A percentile compares a stretch with the other conserved stretches of the same genome.
These are phyloP conservation scores for Callyntrura guangdongensis DNA, from an alignment of 2,888 invertebrate genomes.

Conservation along the genomic window DNA sequence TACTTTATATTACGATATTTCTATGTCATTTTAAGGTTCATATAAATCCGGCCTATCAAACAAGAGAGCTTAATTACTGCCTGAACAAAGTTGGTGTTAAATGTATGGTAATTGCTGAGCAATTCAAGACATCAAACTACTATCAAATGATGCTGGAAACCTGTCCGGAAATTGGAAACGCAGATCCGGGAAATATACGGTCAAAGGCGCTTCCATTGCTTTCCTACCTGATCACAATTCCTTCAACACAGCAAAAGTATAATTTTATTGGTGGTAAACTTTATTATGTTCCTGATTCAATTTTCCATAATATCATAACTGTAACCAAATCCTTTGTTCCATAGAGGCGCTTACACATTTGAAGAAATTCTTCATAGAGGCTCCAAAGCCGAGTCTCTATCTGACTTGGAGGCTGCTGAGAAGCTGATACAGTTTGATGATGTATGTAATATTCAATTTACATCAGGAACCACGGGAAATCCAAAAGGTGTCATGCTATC, in stretches of 20 bases:
- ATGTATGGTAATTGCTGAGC: constrained; percentile 89
- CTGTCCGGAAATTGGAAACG: constrained; percentile 88
- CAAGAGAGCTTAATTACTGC: constrained; percentile 90
- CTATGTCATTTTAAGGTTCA: constrained; percentile 88
- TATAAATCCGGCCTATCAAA: constrained; percentile 92
- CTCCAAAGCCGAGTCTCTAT: constrained; percentile 86
- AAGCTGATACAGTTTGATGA: constrained; percentile 89
- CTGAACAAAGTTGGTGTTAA: constrained; percentile 90
- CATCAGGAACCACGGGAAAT: constrained; percentile 88
- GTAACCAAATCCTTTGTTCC: constrained; percentile 74
- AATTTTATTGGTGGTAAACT: neutral
- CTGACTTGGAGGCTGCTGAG: constrained; percentile 87
- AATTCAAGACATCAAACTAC: constrained; percentile 90
- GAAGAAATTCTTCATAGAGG: constrained; percentile 86
- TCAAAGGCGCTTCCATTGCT: constrained; percentile 62
- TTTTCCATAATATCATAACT: too few relatives aligned
- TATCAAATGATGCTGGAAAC: constrained; percentile 89
- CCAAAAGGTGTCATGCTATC: constrained; percentile 87
- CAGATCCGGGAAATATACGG: constrained; percentile 87
- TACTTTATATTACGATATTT: neutral
- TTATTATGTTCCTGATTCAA: too few relatives aligned
- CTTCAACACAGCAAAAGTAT: constrained; percentile 81
- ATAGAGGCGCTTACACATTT: constrained; percentile 87
- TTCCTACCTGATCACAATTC: constrained; percentile 60
- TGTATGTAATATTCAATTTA: constrained; percentile 92